Percentiles rank a stretch among this genome's conserved stretches.
Conservation (phyloP, 2,113 vertebrate genomes). For the Pseudorasbora parva region DNA sequence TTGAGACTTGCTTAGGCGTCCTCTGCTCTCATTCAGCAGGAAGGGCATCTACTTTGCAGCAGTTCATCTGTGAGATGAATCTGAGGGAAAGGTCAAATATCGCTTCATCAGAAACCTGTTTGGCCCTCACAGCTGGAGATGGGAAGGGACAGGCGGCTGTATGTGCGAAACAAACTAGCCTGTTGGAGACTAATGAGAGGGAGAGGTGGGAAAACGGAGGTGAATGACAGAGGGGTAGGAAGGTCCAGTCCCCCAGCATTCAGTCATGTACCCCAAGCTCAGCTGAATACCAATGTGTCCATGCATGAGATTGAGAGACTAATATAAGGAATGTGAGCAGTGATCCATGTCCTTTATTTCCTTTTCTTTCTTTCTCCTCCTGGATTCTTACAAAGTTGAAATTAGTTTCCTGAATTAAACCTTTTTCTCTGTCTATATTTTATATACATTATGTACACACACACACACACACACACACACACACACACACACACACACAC, state of each 20-base stretch:
- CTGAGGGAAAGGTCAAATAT: slow-evolving; percentile 57
- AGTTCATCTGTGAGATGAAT: slow-evolving; percentile 56
- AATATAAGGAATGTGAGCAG: slow-evolving; percentile 48
- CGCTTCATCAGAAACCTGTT: slow-evolving; percentile 51
- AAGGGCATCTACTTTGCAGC: slow-evolving; percentile 45
- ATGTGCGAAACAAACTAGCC: slow-evolving; percentile 15
- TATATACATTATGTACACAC: neutral
- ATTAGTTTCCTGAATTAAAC: slow-evolving; percentile 50
- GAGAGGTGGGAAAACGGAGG: slow-evolving; percentile 25
- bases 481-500: too few species aligned
- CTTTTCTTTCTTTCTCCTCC: slow-evolving; percentile 36
- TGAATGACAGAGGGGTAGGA: slow-evolving; percentile 24
- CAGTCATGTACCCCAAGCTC: slow-evolving; percentile 30
- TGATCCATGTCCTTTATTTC: slow-evolving; percentile 58
- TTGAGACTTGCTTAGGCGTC: neutral
- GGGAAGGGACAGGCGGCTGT: slow-evolving; percentile 37
- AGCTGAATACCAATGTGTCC: slow-evolving; percentile 51
- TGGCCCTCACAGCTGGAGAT: slow-evolving; percentile 54
- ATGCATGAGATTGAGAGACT: slow-evolving; percentile 50
- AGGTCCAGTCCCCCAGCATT: slow-evolving; percentile 27
- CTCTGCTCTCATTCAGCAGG: slow-evolving; percentile 3
- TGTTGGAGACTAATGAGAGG: slow-evolving; percentile 58
- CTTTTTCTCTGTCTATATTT: neutral
- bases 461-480: too few species aligned
- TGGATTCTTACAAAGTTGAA: slow-evolving; percentile 38